Evolutionary conservation across 2,888 invertebrate species (phyloP).

Genomic region (Pediacus dermestoides): DNA sequence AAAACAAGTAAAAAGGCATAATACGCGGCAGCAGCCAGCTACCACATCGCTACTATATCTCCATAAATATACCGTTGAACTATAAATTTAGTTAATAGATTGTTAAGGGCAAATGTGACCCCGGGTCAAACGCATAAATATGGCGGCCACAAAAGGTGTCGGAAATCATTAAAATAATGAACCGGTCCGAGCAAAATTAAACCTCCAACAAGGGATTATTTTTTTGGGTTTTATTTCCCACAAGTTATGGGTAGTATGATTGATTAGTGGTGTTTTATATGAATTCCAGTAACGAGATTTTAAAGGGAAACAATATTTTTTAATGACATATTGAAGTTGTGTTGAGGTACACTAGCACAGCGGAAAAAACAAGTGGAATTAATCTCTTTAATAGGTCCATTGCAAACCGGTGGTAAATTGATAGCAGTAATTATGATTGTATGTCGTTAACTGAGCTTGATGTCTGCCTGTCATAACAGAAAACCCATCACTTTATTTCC

Average conservation of each 20-base stretch:
- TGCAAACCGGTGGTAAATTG: slow-evolving; percentile 41
- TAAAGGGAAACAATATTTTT: slow-evolving; percentile 42
- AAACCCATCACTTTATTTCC: slow-evolving; percentile 34
- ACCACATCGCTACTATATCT: slow-evolving; percentile 23
- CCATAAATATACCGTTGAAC: slow-evolving; percentile 35
- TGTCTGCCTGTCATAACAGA: slow-evolving; percentile 40
- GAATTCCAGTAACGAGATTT: slow-evolving; percentile 34
- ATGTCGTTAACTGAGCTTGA: slow-evolving; percentile 44
- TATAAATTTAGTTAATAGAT: slow-evolving; percentile 41
- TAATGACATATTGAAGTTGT: slow-evolving; percentile 42
- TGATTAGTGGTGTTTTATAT: slow-evolving; percentile 31
- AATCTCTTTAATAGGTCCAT: slow-evolving; percentile 48
- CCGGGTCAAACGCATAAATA: slow-evolving; percentile 44
- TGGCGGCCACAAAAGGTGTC: slow-evolving; percentile 30
- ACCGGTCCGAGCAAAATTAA: slow-evolving; percentile 18
- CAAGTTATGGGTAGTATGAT: slow-evolving; percentile 21
- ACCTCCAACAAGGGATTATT: slow-evolving; percentile 6
- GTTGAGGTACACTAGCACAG: slow-evolving; percentile 35
- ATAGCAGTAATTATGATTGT: slow-evolving; percentile 47
- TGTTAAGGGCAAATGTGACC: slow-evolving; percentile 38
- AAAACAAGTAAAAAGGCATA: slow-evolving; percentile 30
- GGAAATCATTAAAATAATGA: slow-evolving; percentile 26
- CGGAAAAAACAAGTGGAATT: slow-evolving; percentile 43
- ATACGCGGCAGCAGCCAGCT: slow-evolving; percentile 15
- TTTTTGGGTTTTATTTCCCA: slow-evolving; percentile 5